Percentiles rank a stretch among this genome's conserved stretches.
phyloP scores from a whole-genome alignment of 1,140 invertebrate species.

The Paraescarpia echinospica region DNA sequence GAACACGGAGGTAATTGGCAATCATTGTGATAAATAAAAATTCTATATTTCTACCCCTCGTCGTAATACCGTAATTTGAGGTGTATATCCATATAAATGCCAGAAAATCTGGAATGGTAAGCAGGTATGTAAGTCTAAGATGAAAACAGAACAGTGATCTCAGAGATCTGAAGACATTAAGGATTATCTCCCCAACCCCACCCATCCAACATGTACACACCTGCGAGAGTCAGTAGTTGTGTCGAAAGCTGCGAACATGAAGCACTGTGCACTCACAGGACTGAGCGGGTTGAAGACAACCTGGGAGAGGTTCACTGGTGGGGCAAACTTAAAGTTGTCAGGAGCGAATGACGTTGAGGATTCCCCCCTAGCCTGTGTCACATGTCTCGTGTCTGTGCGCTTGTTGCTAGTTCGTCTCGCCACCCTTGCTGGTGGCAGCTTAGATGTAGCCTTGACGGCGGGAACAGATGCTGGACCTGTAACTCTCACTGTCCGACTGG shows the following conservation, averaged over 20 bases:
- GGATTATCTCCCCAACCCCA: neutral
- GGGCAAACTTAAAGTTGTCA: conserved; percentile 9
- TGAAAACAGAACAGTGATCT: too few relatives aligned
- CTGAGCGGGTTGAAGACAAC: conserved; percentile 12
- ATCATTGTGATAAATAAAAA: too few relatives aligned
- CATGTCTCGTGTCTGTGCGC: neutral
- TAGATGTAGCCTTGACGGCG: neutral
- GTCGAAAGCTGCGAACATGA: neutral
- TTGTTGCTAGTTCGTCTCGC: neutral
- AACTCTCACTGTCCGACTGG: neutral
- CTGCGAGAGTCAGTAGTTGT: neutral
- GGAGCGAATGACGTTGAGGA: conserved; percentile 15
- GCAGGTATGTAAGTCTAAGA: too few relatives aligned
- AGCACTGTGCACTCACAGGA: conserved; percentile 12
- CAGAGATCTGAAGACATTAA: too few relatives aligned
- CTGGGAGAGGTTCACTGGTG: neutral
- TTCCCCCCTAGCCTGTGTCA: neutral
- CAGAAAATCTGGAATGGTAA: too few relatives aligned
- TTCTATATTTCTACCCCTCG: too few relatives aligned
- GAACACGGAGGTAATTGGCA: too few relatives aligned
- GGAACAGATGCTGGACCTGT: neutral
- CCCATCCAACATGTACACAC: neutral
- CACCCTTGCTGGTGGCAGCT: neutral
- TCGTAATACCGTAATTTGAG: too few relatives aligned
- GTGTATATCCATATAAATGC: too few relatives aligned